Percentiles rank a stretch among this genome's conserved stretches.
phyloP scores from a whole-genome alignment of 2,797 vertebrate species.

The Sternotherus odoratus region DNA sequence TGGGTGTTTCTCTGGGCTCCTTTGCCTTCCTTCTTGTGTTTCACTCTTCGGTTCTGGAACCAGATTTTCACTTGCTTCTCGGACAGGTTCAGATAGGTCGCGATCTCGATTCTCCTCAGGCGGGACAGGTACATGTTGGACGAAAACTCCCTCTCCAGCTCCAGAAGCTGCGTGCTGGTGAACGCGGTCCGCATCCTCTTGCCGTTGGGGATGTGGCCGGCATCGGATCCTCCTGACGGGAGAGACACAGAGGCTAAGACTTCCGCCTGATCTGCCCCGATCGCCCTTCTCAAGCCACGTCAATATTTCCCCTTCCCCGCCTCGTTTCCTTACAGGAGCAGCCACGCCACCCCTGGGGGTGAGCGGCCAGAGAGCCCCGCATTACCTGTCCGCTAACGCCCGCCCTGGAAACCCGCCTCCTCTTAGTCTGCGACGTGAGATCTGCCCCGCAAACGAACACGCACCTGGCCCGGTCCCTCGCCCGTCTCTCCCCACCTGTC shows the following conservation, averaged over 20 bases:
- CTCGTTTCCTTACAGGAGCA: too few species aligned
- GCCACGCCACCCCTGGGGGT: too few species aligned
- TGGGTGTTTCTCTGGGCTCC: constrained; percentile 90
- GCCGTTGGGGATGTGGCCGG: constrained; percentile 91
- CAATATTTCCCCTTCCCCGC: too few species aligned
- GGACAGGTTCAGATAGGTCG: constrained; percentile 95
- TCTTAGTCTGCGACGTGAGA: too few species aligned
- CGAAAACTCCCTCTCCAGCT: constrained; percentile 96
- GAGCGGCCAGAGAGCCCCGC: too few species aligned
- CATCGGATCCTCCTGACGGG: constrained; percentile 88
- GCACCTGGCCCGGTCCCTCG: too few species aligned
- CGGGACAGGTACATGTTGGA: constrained; percentile 98
- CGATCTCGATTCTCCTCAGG: constrained; percentile 96
- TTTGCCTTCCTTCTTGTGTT: constrained; percentile 98
- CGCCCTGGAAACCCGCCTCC: too few species aligned
- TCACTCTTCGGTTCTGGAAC: constrained; percentile 98
- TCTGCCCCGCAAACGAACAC: too few species aligned
- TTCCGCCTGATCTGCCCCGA: not conserved
- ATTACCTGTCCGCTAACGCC: not conserved
- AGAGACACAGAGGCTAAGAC: constrained; percentile 8
- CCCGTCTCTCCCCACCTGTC: too few species aligned
- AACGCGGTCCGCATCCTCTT: constrained; percentile 98
- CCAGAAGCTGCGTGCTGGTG: constrained; percentile 98
- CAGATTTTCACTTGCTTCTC: constrained; percentile 99
- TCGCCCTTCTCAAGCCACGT: not conserved